Base-by-base conservation (phyloP, 2,113 vertebrate genomes). In the Eidolon helvum region DNA sequence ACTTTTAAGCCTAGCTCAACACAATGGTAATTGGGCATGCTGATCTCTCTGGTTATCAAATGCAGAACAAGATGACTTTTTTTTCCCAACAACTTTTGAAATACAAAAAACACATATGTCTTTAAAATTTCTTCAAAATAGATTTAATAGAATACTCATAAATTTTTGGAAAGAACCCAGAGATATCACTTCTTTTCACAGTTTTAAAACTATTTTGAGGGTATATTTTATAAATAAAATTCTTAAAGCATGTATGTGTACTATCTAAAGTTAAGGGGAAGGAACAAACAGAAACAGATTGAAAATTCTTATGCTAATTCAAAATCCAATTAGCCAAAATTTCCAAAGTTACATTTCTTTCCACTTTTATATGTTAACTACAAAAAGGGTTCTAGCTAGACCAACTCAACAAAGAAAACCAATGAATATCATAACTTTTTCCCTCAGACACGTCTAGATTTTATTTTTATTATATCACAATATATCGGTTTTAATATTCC, bases 291-390 rank as follows among this genome's bases (percentile, higher is more conserved):
- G 19, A 92, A 72, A 88, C 11, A 45, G 28, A 59, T 11, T 57
- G 50, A 69, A 87, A 59, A 91, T 71, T 74, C 33, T 88, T 35
- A 9, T 5, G n/a, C 43, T 38, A 92, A 65, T 86, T 97, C 92
- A 66, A 92, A 72, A 91, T 79, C 28, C 48, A 66, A 28, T 43
- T 89, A 82, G 18, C 48, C 26, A 1, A 77, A 65, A 30, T 77
- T 90, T 69, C 71, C 65, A 90, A 88, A 38, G 48, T 83, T 91
- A 78, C 16, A 72, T 59, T 91, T 83, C 50, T 94, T 75, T 55
- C 38, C 10, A 74, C 28, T 82, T 90, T 11, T 74, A 79, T 43
- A 94, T 28, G 5, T 55, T 66, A 83, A 59, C 21, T 83, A 19
- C 61, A 61, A 69, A 35, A 50, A 33, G 55, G 33, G 5, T 30